These are phyloP conservation scores for Astyanax mexicanus DNA, from an alignment of 2,797 vertebrate genomes.

Conservation along the genomic window DNA sequence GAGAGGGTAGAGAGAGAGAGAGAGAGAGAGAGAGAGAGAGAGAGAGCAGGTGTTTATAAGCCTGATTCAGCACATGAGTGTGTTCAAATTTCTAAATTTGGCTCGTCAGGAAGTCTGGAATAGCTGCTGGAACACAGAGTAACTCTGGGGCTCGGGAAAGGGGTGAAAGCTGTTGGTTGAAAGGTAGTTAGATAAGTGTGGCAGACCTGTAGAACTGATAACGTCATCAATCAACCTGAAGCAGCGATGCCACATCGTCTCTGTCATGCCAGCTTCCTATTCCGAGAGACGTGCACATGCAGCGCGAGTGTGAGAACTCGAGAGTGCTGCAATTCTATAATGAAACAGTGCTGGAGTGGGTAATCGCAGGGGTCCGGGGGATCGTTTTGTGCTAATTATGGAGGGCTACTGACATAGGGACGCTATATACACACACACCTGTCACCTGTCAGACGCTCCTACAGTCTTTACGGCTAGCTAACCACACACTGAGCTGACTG, in stretches of 20 bases:
- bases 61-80: background rate
- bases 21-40: too few species aligned
- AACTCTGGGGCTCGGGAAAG: background rate
- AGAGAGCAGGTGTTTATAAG: too few species aligned
- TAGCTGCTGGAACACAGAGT: background rate
- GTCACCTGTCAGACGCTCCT: too few species aligned
- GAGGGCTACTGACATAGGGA: background rate
- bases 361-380: background rate
- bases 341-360: background rate
- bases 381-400: background rate
- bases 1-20: too few species aligned
- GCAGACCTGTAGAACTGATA: conserved; percentile 1
- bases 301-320: background rate
- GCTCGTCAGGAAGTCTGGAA: background rate
- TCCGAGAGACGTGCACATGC: background rate
- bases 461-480: too few species aligned
- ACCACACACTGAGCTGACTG: too few species aligned
- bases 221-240: conserved; percentile 18
- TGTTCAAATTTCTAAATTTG: conserved; percentile 12
- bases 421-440: background rate
- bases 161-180: background rate
- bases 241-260: conserved; percentile 1
- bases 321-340: background rate
- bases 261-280: background rate
- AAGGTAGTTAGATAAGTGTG: background rate